Evolutionary conservation across 2,113 vertebrate genomes (phyloP), one percentile per base, ranked within the genome.

Genomic region (Pseudorectes ferrugineus): DNA sequence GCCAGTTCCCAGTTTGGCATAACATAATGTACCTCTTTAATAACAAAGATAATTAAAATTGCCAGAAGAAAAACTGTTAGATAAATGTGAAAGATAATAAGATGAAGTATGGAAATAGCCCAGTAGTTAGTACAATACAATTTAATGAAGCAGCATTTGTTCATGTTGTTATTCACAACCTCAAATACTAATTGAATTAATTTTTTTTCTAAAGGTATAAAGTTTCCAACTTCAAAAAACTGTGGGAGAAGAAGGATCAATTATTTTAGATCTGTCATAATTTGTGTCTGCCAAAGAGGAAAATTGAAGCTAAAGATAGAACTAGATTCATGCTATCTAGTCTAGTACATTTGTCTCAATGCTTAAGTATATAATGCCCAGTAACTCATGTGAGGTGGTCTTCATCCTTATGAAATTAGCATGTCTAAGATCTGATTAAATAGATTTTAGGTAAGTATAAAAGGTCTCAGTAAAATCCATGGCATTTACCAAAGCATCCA

Each of bases 41-140:
- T 88, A 90, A 79, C 57, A 85, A 88, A 63, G 48, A 59, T 79
- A 95, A 88, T 92, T 92, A 67, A 90, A 92, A 79, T 62, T 85
- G 43, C 58, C 49, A 68, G 63, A 72, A 71, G 74, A 90, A 90
- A 92, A 94, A 38, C 49, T 62, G 54, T 76, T 82, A 86, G 68
- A 84, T 86, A 86, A 83, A 73, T 80, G 29, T 66, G 51, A 84
- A 92, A 58, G 72, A 84, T 73, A 73, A 12, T 80, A 73, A 65
- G 35, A 59, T 79, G 54, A 85, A 85, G 54, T 49, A 72, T 79
- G 67, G 61, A 88, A 95, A 76, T 83, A 68, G 23, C 35, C 40
- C 43, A 59, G 62, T 71, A 81, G 35, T 93, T 75, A 51, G 23
- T 54, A 75, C 29, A 61, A 36, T 73, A n/a, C 54, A 75, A 26